Base-by-base conservation (phyloP, 2,113 vertebrate genomes). In the Odocoileus virginianus region DNA sequence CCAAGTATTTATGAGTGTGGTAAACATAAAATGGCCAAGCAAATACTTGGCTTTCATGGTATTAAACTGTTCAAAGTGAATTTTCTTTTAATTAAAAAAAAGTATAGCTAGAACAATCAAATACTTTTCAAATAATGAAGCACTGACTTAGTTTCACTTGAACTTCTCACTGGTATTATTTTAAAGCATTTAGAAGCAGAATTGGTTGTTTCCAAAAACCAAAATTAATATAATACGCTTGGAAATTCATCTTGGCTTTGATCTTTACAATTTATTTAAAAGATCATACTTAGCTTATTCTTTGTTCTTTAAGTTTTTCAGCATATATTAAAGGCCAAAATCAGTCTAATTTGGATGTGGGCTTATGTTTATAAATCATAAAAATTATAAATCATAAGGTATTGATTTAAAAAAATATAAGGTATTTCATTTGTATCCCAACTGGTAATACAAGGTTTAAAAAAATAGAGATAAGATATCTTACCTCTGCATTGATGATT, bases 401-500 rank as follows among this genome's bases (percentile, higher is more conserved):
- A 74, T 74, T 40, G 40, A 40, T 74, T 74, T 2, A 61, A 71
- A 71, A 67, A 67, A 71, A 71, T 36, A 12, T 21, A 55, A 87
- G 7, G 54, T 21, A 57, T 36, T 28, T 81, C 19, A 58, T 82
- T 60, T 94, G 52, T 23, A 85, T 50, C 40, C 54, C 83, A 21
- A 93, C 8, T 43, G 57, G 19, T 27, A 86, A 12, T 50, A 52
- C 30, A 7, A 74, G 33, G 78, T 17, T 45, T 12, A 16, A 40
- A 52, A n/a, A 52, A 85, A 58, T 55, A 79, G 10, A 82, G 12
- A 40, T 30, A 11, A 40, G 13, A 11, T 78, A 97, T 96, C 64
- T 45, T 61, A 98, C 99, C 99, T 97, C 98, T 55, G 98, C 98
- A 85, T 98, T 98, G 96, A 82, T 82, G 98, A 98, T 98, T 98